phyloP scores from a whole-genome alignment of 2,113 vertebrate genomes.

The Nanger granti region DNA sequence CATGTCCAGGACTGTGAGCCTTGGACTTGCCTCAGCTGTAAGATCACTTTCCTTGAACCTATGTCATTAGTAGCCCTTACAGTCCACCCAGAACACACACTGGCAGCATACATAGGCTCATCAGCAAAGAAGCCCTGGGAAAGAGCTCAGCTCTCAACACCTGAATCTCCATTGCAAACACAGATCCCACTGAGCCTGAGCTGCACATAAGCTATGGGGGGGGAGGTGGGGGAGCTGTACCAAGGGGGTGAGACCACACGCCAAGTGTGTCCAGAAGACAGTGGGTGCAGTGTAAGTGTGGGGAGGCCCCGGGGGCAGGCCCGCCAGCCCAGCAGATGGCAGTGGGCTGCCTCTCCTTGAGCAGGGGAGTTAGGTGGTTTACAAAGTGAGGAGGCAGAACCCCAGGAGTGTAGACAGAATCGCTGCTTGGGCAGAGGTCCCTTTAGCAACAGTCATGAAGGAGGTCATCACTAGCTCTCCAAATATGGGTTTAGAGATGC shows the following conservation, averaged over 20 bases:
- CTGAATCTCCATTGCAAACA: background rate
- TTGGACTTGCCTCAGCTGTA: slow-evolving; percentile 22
- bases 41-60: slow-evolving; percentile 32
- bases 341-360: background rate
- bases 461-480: background rate
- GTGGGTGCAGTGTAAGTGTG: background rate
- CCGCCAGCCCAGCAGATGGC: background rate
- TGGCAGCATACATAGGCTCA: background rate
- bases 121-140: background rate
- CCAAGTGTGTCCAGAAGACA: background rate
- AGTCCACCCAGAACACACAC: background rate
- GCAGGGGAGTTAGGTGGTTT: background rate
- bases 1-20: slow-evolving; percentile 33
- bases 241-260: background rate
- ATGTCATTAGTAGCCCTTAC: slow-evolving; percentile 10
- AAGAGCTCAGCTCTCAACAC: background rate
- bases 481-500: background rate
- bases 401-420: background rate
- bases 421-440: background rate
- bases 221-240: background rate
- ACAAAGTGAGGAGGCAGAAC: background rate
- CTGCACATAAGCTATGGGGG: background rate
- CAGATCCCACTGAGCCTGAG: background rate
- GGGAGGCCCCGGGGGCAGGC: background rate
- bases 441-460: background rate